A percentile compares a stretch with the other conserved stretches of the same genome.
Evolutionary conservation across 2,888 invertebrate species (phyloP).

Genomic region (Coleophora deauratella): DNA sequence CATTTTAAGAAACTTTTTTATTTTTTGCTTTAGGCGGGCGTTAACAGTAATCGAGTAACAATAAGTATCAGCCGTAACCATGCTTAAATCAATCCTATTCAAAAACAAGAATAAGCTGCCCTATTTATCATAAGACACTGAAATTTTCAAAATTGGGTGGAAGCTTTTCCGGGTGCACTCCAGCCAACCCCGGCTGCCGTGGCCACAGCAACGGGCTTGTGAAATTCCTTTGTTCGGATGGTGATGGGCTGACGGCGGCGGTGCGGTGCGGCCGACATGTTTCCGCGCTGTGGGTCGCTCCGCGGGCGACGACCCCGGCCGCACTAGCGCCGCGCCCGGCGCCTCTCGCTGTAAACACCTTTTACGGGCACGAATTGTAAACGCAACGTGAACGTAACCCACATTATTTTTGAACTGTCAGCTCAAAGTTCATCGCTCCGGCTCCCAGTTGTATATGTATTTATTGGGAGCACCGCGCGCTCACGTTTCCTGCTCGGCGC

Average conservation of each 20-base stretch:
- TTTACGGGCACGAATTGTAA: slow-evolving; percentile 70
- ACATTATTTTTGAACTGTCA: slow-evolving; percentile 74
- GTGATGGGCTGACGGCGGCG: slow-evolving; percentile 1
- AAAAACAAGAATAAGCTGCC: no score
- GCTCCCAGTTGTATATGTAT: slow-evolving; percentile 53
- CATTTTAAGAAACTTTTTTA: no score
- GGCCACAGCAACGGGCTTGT: slow-evolving; percentile 6
- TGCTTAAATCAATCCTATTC: no score
- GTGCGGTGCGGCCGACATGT: slow-evolving; percentile 63
- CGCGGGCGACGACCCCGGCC: slow-evolving; percentile 46
- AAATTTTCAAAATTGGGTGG: not conserved
- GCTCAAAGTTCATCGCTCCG: slow-evolving; percentile 66
- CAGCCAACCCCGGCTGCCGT: not conserved
- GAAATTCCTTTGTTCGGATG: slow-evolving; percentile 51
- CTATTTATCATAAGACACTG: no score
- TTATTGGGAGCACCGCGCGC: slow-evolving; percentile 62
- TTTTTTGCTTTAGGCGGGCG: no score
- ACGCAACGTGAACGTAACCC: slow-evolving; percentile 72
- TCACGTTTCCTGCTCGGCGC: slow-evolving; percentile 48
- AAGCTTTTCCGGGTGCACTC: not conserved
- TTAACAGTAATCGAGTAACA: no score
- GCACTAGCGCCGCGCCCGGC: slow-evolving; percentile 11
- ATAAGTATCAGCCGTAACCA: no score
- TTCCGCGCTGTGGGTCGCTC: slow-evolving; percentile 58
- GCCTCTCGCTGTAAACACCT: slow-evolving; percentile 60